A percentile compares a stretch with the other conserved stretches of the same genome.
Conservation (phyloP, 1,140 invertebrate genomes). For the Rhyzopertha dominica region DNA sequence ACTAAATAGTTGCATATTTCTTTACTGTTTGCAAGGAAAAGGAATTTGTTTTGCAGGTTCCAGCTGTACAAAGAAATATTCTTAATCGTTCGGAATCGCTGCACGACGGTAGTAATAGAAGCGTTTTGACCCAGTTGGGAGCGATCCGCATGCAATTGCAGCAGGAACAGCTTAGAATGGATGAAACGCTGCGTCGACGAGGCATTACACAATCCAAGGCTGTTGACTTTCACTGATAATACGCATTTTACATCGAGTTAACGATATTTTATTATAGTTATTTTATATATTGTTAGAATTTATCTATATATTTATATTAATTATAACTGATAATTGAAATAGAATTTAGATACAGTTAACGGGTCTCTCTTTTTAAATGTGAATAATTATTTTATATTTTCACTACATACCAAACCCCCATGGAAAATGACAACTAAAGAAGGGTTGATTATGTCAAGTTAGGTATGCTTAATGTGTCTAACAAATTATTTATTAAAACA, state of each 20-base stretch:
- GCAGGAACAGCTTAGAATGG: constrained; percentile 53
- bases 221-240: constrained; percentile 33
- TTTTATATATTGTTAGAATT: constrained; percentile 42
- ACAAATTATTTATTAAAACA: too few relatives aligned
- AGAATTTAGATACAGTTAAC: too few relatives aligned
- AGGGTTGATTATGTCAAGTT: too few relatives aligned
- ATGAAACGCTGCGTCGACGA: constrained; percentile 41
- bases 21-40: too few relatives aligned
- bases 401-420: too few relatives aligned
- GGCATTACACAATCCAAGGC: constrained; percentile 38
- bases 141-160: constrained; percentile 55
- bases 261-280: constrained; percentile 29
- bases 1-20: too few relatives aligned
- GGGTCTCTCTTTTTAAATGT: too few relatives aligned
- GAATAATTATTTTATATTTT: too few relatives aligned
- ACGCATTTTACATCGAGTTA: constrained; percentile 31
- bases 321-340: too few relatives aligned
- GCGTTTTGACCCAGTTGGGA: constrained; percentile 54
- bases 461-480: too few relatives aligned
- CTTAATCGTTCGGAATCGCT: constrained; percentile 45
- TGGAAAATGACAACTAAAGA: too few relatives aligned
- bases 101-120: constrained; percentile 46
- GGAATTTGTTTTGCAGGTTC: constrained; percentile 43
- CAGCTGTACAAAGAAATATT: constrained; percentile 53
- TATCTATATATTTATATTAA: constrained; percentile 40